phyloP scores from a whole-genome alignment of 1,140 invertebrate species.

The Frieseomelitta varia region DNA sequence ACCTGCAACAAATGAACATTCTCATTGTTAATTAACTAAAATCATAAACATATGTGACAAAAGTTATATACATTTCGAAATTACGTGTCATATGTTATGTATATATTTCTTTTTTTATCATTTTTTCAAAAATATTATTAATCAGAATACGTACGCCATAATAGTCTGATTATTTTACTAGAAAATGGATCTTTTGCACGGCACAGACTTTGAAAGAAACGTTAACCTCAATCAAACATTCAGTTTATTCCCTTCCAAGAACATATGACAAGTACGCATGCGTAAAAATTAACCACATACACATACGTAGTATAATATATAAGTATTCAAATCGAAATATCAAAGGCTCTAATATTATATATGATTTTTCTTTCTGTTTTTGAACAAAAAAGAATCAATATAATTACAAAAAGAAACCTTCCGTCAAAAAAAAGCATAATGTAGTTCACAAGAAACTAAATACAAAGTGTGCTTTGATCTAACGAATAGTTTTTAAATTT shows the following conservation, averaged over 20 bases:
- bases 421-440: too few species aligned
- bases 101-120: neutral
- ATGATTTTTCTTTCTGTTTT: too few species aligned
- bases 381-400: too few species aligned
- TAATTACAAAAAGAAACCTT: too few species aligned
- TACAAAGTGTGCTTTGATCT: too few species aligned
- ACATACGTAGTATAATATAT: too few species aligned
- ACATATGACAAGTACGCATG: too few species aligned
- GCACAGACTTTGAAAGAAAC: neutral
- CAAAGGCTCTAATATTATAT: too few species aligned
- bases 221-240: neutral
- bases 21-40: neutral
- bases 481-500: too few species aligned
- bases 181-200: neutral
- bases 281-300: too few species aligned
- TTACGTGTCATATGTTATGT: neutral
- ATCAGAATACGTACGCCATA: slow-evolving; percentile 39
- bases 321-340: too few species aligned
- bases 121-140: neutral
- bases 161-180: neutral
- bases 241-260: neutral
- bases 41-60: slow-evolving; percentile 8
- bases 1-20: slow-evolving; percentile 78
- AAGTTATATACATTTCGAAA: neutral
- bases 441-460: too few species aligned